Evolutionary conservation across 37 sponge, comb jelly and placozoan species (phyloP), one percentile per base, ranked within the genome.

Genomic region (Chondrosia reniformis): DNA sequence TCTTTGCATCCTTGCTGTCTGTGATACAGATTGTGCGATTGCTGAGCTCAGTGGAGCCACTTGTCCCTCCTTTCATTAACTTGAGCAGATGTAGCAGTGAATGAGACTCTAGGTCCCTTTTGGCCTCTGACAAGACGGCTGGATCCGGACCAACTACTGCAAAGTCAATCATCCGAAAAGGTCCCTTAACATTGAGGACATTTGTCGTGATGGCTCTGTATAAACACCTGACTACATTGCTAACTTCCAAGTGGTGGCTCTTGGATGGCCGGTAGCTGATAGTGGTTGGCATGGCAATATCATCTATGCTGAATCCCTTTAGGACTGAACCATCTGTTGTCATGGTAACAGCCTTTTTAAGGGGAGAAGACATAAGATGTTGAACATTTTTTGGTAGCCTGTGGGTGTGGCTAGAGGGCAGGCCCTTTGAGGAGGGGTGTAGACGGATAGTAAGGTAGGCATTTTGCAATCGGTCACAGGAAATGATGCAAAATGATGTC

Each of bases 401-500:
- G 42, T 38, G 72, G 22, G 72, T 3, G 1, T 24, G 37, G 32
- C 37, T 8, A 6, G 58, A 8, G n/a, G n/a, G n/a, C 58, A 56
- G n/a, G 58, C 58, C 27, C 27, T 24, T 28, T 56, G 58, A 6
- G 9, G 7, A 24, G n/a, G n/a, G n/a, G n/a, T n/a, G n/a, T n/a
- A n/a, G n/a, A n/a, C n/a, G n/a, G n/a, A n/a, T n/a, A 7, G 22
- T 59, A 21, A 69, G 72, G 1, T 13, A 34, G 22, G 37, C 36
- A 24, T 69, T 69, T 24, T 69, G 72, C 6, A 34, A 24, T 19
- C 22, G 72, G 13, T 69, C 10, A 25, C 72, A 69, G 41, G 72
- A 36, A n/a, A 69, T 40, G 36, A 69, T 69, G 36, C 72, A 69
- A 39, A 69, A 69, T 8, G 72, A 69, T 3, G 72, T 43, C 43